Evolutionary conservation across 2,113 vertebrate genomes (phyloP).

Genomic region (Hippocampus barbouri): DNA sequence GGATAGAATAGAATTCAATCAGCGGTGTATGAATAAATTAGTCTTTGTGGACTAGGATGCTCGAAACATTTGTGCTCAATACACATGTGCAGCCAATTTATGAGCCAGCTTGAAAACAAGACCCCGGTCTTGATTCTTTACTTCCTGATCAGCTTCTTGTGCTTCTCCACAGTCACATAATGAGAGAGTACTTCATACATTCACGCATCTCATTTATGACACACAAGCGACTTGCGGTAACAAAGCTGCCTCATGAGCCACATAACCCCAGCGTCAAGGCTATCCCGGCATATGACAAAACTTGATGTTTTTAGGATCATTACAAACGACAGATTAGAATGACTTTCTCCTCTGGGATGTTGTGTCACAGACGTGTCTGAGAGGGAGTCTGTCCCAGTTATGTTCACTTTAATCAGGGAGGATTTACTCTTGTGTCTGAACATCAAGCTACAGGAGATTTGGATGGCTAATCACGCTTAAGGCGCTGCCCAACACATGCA

Average conservation of each 20-base stretch:
- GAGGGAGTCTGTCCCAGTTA: constrained; percentile 60
- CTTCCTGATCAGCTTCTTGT: constrained; percentile 4
- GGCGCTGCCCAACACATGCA: constrained; percentile 15
- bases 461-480: constrained; percentile 42
- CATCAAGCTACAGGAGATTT: constrained; percentile 47
- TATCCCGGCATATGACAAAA: neutral
- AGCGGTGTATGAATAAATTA: no score
- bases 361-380: constrained; percentile 24
- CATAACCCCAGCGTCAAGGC: neutral
- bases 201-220: constrained; percentile 13
- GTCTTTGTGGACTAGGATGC: neutral
- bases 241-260: neutral
- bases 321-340: neutral
- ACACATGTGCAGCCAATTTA: neutral
- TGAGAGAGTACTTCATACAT: constrained; percentile 14
- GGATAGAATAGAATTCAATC: no score
- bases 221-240: constrained; percentile 7
- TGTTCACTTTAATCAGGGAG: constrained; percentile 70
- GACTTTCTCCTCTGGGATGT: neutral
- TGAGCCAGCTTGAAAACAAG: neutral
- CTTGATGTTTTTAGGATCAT: neutral
- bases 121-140: constrained; percentile 1
- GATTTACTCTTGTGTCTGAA: constrained; percentile 60
- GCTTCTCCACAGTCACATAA: neutral
- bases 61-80: neutral